A percentile compares a stretch with the other conserved stretches of the same genome.
Evolutionary conservation across 2,113 vertebrate genomes (phyloP).

Genomic region (Mola mola): DNA sequence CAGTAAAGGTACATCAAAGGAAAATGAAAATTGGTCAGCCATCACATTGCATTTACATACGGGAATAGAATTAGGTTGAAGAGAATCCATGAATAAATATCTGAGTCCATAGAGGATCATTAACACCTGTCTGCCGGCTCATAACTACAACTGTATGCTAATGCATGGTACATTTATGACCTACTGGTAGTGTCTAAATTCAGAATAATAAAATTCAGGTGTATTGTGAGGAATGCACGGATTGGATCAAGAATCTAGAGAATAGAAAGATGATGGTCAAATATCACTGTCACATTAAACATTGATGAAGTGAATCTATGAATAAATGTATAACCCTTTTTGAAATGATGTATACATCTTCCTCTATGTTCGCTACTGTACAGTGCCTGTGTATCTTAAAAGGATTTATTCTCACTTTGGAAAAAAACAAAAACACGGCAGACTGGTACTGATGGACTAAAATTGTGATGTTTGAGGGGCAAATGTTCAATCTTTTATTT

Average conservation of each 20-base stretch:
- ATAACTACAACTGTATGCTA: conserved; percentile 64
- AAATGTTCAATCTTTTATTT: neutral
- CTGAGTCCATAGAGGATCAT: conserved; percentile 67
- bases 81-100: conserved; percentile 74
- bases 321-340: conserved; percentile 51
- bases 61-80: conserved; percentile 63
- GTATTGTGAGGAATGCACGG: conserved; percentile 41
- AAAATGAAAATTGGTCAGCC: conserved; percentile 32
- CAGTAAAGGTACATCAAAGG: conserved; percentile 50
- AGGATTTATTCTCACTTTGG: neutral
- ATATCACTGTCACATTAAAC: conserved; percentile 55
- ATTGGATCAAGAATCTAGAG: conserved; percentile 45
- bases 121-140: conserved; percentile 67
- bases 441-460: neutral
- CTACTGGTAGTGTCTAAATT: conserved; percentile 54
- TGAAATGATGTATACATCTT: conserved; percentile 19
- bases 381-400: conserved; percentile 4
- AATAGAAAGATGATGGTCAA: conserved; percentile 26
- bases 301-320: conserved; percentile 62
- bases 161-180: conserved; percentile 56
- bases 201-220: conserved; percentile 60
- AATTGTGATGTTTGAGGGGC: neutral
- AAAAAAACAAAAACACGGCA: neutral
- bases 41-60: conserved; percentile 48
- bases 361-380: conserved; percentile 12